Conservation (phyloP, 2,888 invertebrate genomes). For the Dicyrtomina minuta region DNA sequence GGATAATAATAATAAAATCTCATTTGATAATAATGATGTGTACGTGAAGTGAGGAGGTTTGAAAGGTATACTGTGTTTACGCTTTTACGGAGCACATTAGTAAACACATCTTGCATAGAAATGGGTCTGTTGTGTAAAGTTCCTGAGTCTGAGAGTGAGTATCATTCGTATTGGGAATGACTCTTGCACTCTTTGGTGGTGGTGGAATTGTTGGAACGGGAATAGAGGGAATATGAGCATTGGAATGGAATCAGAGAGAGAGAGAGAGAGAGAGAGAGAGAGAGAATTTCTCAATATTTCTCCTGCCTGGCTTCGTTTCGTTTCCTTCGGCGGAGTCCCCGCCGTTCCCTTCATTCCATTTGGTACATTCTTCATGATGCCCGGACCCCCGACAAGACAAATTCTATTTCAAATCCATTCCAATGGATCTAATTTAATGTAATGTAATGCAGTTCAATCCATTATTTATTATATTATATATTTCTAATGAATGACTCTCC, state of each 20-base stretch:
- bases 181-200: slow-evolving; percentile 10
- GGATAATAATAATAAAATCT: too few species aligned
- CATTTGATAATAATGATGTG: too few species aligned
- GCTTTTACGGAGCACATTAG: neutral
- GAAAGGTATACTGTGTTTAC: slow-evolving; percentile 17
- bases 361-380: slow-evolving; percentile 31
- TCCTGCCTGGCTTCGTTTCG: slow-evolving; percentile 7
- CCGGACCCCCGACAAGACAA: slow-evolving; percentile 36
- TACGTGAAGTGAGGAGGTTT: neutral
- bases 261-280: neutral
- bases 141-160: too few species aligned
- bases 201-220: slow-evolving; percentile 26
- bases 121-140: slow-evolving; percentile 8
- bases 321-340: slow-evolving; percentile 30
- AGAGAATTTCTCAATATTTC: neutral
- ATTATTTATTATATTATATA: slow-evolving; percentile 32
- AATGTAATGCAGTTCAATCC: slow-evolving; percentile 37
- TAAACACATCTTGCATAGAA: slow-evolving; percentile 3
- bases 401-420: slow-evolving; percentile 37
- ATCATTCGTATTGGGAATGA: too few species aligned
- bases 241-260: neutral
- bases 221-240: neutral
- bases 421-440: slow-evolving; percentile 37
- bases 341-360: slow-evolving; percentile 30
- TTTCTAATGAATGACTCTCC: slow-evolving; percentile 37